Conservation (phyloP, 2,888 invertebrate genomes). For the Isoperla grammatica region DNA sequence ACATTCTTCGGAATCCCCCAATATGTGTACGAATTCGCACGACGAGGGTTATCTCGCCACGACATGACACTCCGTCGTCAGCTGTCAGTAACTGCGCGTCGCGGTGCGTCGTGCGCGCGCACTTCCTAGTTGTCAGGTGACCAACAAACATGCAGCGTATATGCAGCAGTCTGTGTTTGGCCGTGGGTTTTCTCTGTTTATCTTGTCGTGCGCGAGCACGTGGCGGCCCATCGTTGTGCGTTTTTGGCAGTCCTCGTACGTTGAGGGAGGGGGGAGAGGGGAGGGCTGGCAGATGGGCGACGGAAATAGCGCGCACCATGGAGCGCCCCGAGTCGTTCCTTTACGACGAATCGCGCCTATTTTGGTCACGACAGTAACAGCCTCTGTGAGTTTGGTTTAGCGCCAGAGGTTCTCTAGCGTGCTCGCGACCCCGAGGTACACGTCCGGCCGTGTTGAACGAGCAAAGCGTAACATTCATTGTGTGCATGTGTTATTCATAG, state of each 20-base stretch:
- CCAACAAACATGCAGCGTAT: too few relatives aligned
- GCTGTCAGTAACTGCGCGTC: too few relatives aligned
- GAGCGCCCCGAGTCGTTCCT: background rate
- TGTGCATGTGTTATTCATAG: background rate
- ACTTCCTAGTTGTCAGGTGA: background rate
- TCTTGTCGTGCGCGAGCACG: background rate
- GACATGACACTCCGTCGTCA: too few relatives aligned
- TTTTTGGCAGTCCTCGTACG: background rate
- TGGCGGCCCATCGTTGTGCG: background rate
- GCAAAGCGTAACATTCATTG: background rate
- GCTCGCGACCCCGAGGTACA: background rate
- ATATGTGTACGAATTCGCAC: too few relatives aligned
- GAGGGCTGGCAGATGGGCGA: background rate
- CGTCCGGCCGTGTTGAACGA: background rate
- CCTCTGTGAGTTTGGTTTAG: conserved; percentile 2
- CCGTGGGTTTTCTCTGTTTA: background rate
- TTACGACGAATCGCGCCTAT: conserved; percentile 35
- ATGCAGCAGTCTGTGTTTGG: background rate
- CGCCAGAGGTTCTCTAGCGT: background rate
- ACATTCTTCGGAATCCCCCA: too few relatives aligned
- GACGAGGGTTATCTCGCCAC: too few relatives aligned
- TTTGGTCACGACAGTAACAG: conserved; percentile 32
- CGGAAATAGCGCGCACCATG: conserved; percentile 11
- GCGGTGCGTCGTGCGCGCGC: background rate
- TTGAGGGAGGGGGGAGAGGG: background rate